Evolutionary conservation across 2,113 vertebrate species (phyloP), one percentile per base, ranked within the genome.

Genomic region (Oncorhynchus masou): DNA sequence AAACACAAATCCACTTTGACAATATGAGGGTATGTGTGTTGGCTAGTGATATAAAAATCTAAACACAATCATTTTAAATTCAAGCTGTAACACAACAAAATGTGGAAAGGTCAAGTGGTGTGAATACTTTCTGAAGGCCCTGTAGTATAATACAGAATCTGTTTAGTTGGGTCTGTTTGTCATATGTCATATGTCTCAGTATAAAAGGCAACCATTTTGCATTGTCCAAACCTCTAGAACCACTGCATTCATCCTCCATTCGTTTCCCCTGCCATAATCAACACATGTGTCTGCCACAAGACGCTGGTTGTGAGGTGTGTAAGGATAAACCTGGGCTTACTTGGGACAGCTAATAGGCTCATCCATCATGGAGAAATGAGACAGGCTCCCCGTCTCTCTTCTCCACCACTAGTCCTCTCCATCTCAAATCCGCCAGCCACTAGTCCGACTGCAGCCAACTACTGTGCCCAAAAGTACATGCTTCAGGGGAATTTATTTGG

Each of bases 331-430:
- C 86, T 76, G 80, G 13, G 77, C 84, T 85, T 83, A 81, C 84
- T 82, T 70, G 31, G 67, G 83, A 82, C 80, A 82, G 78, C 86
- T 85, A 86, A 90, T 89, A 78, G 83, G 81, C 74, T 83, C 85
- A 91, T 91, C 86, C 86, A 92, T 92, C 90, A 90, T 80, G 67
- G 27, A 80, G 75, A 88, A 92, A 92, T 85, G 78, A 91, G 86
- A 89, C 87, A 75, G 65, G 48, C 67, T 54, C 72, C 65, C 45
- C 73, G 67, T 22, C 70, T 60, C 78, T 81, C 59, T 31, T 77
- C 78, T 67, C 73, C 11, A 11, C 74, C 57, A 54, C 51, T 54
- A 54, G 51, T 19, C 39, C 39, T 45, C 39, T 12, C 39, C 39
- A 45, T 68, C 31, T 39, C 16, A 54, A 22, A 71, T 39, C 19